Base-by-base conservation (phyloP, 2,888 invertebrate species). In the Caenorhabditis panamensis region DNA sequence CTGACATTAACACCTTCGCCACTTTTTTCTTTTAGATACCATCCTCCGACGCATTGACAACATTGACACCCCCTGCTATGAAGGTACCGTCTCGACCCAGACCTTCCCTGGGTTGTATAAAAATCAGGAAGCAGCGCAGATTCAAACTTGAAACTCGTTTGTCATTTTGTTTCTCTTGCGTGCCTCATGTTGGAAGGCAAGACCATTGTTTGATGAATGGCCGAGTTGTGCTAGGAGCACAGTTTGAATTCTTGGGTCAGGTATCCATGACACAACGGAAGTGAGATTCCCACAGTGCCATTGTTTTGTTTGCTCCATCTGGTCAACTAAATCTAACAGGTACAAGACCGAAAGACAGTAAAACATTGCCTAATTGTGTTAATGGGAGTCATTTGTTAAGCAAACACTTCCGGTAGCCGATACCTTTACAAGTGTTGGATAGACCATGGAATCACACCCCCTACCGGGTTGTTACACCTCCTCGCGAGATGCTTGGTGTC, bases 341-440 rank as follows among this genome's bases (percentile, higher is more conserved):
- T 58, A 24, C 59, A 4, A 22, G 20, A 28, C 64, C 75, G 75
- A 75, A 58, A 75, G 75, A 54, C 41, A 18, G 37, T 22, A 63
- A 62, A 63, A 62, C 63, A 72, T 36, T 53, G 36, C 18, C 20
- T 36, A 51, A 79, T 71, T 66, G 67, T 61, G 79, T 24, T 79
- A 79, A 79, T 79, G 79, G 79, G 26, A 41, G 67, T 54, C 2
- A 79, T 79, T 71, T 59, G 61, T 61, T 61, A 63, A 13, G 47
- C 56, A 79, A 79, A 79, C 79, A 79, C 75, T 75, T 75, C 79
- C 79, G 79, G 79, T 71, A 44, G 13, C 59, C 71, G 71, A 72
- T 79, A 54, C 66, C 72, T 62, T 68, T 20, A 68, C 41, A 69
- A 64, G 58, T 77, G 26, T 28, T 26, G 20, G 20, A 54, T 22